phyloP scores from a whole-genome alignment of 2,797 vertebrate species.

The Fistularia tabacaria region DNA sequence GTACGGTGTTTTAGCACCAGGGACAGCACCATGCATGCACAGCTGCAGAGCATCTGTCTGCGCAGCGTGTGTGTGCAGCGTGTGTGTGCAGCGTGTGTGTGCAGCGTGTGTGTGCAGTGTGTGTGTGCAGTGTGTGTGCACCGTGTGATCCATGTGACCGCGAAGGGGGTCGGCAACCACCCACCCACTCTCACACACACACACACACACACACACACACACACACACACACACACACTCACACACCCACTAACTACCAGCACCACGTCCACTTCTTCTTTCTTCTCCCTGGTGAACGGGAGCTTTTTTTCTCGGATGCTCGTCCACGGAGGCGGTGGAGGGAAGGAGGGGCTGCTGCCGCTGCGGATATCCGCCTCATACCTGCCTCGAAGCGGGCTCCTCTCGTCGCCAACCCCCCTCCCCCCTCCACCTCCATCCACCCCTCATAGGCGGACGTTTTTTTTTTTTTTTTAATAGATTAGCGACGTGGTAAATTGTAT shows the following conservation, averaged over 20 bases:
- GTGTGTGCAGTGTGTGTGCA: conserved; percentile 12
- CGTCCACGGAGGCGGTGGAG: conserved; percentile 32
- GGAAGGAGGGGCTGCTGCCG: conserved; percentile 30
- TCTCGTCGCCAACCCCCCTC: not conserved
- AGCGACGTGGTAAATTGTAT: conserved; percentile 10
- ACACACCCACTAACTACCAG: conserved; percentile 32
- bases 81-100: conserved; percentile 12
- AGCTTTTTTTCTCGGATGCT: conserved; percentile 45
- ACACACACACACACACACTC: conserved; percentile 19
- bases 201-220: conserved; percentile 42
- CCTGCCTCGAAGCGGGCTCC: conserved; percentile 32
- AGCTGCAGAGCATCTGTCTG: too few relatives aligned
- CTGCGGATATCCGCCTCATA: conserved; percentile 63
- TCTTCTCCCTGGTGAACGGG: conserved; percentile 59
- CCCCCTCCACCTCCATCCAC: too few relatives aligned
- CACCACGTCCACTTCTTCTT: conserved; percentile 54
- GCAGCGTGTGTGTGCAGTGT: conserved; percentile 11
- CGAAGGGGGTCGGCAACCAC: conserved; percentile 53
- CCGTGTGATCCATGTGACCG: conserved; percentile 53
- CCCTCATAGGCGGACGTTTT: conserved; percentile 21
- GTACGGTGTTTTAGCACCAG: conserved; percentile 58
- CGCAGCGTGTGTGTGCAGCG: conserved; percentile 10
- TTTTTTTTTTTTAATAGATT: not conserved
- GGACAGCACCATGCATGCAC: conserved; percentile 62
- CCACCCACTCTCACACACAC: conserved; percentile 36